phyloP scores from a whole-genome alignment of 2,888 invertebrate genomes.

The Phania funesta region DNA sequence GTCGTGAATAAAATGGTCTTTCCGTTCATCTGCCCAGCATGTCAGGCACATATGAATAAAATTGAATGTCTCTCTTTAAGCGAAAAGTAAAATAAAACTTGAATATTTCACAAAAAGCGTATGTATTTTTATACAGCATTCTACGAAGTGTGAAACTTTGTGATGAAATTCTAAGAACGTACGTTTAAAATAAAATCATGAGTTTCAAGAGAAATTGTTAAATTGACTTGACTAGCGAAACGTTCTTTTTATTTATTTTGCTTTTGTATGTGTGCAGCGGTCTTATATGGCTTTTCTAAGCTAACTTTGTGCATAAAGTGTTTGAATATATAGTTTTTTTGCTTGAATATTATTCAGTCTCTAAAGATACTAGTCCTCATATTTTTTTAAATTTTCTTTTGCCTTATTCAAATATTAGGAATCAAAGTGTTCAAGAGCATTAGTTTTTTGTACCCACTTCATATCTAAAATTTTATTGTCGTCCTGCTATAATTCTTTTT shows the following conservation, averaged over 20 bases:
- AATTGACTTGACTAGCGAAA: background rate
- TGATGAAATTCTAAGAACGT: background rate
- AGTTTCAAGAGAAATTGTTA: background rate
- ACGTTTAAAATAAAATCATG: background rate
- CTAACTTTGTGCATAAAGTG: background rate
- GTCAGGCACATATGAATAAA: background rate
- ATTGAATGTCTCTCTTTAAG: background rate
- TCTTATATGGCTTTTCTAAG: background rate
- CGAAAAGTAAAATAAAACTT: background rate
- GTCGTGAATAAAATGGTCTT: no score
- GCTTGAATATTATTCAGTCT: background rate
- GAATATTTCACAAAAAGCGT: background rate
- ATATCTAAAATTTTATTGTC: conserved; percentile 9
- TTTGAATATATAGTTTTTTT: background rate
- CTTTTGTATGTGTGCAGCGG: no score
- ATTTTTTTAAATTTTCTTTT: background rate
- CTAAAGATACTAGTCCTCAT: background rate
- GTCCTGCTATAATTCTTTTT: background rate
- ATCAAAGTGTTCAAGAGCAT: background rate
- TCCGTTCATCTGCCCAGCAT: no score
- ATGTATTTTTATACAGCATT: background rate
- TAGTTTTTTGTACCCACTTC: background rate
- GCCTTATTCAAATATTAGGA: background rate
- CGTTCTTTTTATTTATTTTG: background rate
- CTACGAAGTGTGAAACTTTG: conserved; percentile 24